Conservation (phyloP, 2,113 vertebrate genomes). For the Callospermophilus lateralis region DNA sequence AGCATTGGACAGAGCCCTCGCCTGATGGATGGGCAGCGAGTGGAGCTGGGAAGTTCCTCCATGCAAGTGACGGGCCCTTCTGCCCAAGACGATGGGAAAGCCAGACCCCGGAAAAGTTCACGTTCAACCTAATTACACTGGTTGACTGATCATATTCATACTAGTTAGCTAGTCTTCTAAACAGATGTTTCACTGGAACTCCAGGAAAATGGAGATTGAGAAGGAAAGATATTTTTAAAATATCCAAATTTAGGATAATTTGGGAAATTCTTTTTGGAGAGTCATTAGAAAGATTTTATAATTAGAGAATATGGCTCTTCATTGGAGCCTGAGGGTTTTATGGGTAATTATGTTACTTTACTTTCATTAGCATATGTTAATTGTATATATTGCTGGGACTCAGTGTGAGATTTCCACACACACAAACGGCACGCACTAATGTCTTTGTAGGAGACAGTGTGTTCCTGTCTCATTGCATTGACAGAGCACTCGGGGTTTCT, state of each 20-base stretch:
- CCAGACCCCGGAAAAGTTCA: constrained; percentile 48
- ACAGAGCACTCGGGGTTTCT: neutral
- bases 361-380: neutral
- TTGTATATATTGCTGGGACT: neutral
- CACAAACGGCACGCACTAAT: neutral
- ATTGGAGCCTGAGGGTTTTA: neutral
- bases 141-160: constrained; percentile 68
- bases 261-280: constrained; percentile 56
- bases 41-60: constrained; percentile 89
- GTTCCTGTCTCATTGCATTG: constrained; percentile 49
- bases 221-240: neutral
- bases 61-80: constrained; percentile 68
- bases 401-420: neutral
- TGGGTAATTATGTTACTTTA: neutral
- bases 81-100: constrained; percentile 35
- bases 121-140: neutral
- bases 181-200: neutral
- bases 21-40: constrained; percentile 77
- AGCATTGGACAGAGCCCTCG: constrained; percentile 77
- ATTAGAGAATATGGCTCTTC: constrained; percentile 42
- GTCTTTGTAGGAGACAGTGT: constrained; percentile 5
- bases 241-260: constrained; percentile 2
- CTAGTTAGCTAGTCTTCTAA: neutral
- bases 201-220: neutral
- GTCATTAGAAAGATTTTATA: constrained; percentile 10